Evolutionary conservation across 1,140 invertebrate species (phyloP), one percentile per base, ranked within the genome.

Genomic region (Pogonomyrmex californicus): DNA sequence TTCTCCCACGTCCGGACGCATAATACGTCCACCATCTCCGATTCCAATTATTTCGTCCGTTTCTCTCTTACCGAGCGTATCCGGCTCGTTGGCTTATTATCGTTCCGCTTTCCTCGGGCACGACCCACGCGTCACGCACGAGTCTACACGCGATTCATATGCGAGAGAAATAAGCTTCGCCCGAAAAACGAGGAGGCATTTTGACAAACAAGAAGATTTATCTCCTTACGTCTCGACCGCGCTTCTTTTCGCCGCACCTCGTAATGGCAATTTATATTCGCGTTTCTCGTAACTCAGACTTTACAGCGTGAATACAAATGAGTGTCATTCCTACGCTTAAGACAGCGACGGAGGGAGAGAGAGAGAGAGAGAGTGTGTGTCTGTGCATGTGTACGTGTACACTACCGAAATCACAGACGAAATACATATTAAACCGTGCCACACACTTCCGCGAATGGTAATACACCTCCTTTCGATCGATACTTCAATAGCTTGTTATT

Each of bases 211-310:
- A 73, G 79, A 83, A 73, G 56, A 75, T 75, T 62, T 83, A 75
- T 81, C 38, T 81, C 23, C 63, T 81, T 73, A 60, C 30, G 30
- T 73, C 66, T 41, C 54, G 33, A 10, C 12, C 65, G 30, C 54
- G 33, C 33, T 73, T 83, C 79, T 83, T 75, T 83, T 83, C 79
- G 68, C 79, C 68, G 41, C 68, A 33, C 44, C 79, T 62, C 79
- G 79, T 75, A 83, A 83, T 83, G 79, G 79, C 79, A 83, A 83
- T 83, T 83, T 83, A 83, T 75, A 83, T 83, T 73, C 79, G 79
- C 54, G 79, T 71, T 73, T 83, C 68, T 58, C 79, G 79, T 83
- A 83, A 73, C 79, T 83, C 79, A 47, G 79, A 75, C 68, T 47
- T 75, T 47, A 70, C 41, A 47, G 30, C 68, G 79, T 76, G 70